Percentiles rank a stretch among this genome's conserved stretches.
Conservation (phyloP, 1,140 invertebrate species). For the Brachionus angularis region DNA sequence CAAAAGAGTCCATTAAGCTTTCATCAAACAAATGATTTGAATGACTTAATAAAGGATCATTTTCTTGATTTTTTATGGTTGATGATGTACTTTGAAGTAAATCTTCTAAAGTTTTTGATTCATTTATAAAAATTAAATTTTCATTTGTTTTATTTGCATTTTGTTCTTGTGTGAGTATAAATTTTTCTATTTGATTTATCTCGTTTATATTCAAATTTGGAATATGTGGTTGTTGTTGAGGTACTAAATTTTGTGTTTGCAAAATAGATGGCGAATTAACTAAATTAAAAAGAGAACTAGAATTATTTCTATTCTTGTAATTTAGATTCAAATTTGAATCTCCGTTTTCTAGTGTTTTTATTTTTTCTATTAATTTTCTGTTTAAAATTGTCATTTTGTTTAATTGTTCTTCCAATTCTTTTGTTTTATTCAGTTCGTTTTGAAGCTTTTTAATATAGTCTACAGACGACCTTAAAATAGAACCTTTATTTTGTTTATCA, state of each 20-base stretch:
- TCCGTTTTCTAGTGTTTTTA: neutral
- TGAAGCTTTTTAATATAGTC: conserved; percentile 88
- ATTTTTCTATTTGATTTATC: conserved; percentile 21
- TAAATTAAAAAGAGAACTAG: neutral
- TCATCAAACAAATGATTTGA: neutral
- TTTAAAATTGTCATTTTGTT: conserved; percentile 60
- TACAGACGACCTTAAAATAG: conserved; percentile 90
- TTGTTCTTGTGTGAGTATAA: conserved; percentile 15
- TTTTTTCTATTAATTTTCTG: conserved; percentile 18
- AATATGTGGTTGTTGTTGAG: no score
- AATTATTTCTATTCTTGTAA: no score
- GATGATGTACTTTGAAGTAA: no score
- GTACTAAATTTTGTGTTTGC: no score
- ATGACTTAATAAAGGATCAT: neutral
- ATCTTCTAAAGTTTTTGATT: no score
- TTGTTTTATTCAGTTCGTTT: conserved; percentile 74
- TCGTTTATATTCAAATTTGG: conserved; percentile 2
- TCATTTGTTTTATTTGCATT: no score
- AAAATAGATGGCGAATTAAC: neutral
- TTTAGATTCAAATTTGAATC: neutral
- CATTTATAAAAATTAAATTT: no score
- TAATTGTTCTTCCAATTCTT: conserved; percentile 71
- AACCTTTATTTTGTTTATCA: conserved; percentile 67
- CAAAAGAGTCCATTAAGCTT: neutral
- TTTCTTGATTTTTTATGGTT: neutral